Percentiles rank a stretch among this genome's conserved stretches.
Conservation (phyloP, 2,888 invertebrate species). For the Omphaloscelis lunosa region DNA sequence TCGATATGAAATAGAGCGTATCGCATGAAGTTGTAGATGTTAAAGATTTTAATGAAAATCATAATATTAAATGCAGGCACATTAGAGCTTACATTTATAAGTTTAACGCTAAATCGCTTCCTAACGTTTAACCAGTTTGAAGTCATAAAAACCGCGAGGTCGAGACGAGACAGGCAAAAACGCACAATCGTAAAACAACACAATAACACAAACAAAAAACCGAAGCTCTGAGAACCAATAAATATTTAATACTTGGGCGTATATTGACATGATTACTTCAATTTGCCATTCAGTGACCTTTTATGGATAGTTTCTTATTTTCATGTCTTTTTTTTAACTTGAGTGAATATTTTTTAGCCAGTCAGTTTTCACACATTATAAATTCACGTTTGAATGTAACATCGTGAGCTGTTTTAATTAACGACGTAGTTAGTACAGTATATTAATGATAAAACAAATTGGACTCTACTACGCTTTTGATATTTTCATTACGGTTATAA, state of each 20-base stretch:
- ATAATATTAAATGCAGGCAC: neutral
- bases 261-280: conserved; percentile 32
- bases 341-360: conserved; percentile 6
- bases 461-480: conserved; percentile 19
- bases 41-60: neutral
- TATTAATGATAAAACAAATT: conserved; percentile 46
- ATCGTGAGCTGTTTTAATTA: conserved; percentile 44
- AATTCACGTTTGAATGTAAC: conserved; percentile 30
- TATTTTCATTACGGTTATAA: conserved; percentile 36
- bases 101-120: conserved; percentile 40
- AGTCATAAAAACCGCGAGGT: conserved; percentile 57
- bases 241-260: conserved; percentile 31
- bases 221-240: conserved; percentile 51
- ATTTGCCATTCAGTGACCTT: conserved; percentile 47
- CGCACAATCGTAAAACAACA: conserved; percentile 51
- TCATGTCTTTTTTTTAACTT: conserved; percentile 3
- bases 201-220: conserved; percentile 62
- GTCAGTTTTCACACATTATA: conserved; percentile 9
- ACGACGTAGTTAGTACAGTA: conserved; percentile 44
- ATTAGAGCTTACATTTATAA: conserved; percentile 16
- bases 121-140: conserved; percentile 50
- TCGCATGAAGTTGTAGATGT: neutral
- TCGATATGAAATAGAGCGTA: conserved; percentile 1
- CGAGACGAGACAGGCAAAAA: conserved; percentile 58
- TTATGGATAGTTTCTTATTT: conserved; percentile 14